A percentile compares a stretch with the other conserved stretches of the same genome.
phyloP scores from a whole-genome alignment of 2,113 vertebrate species.

The Chauna torquata region DNA sequence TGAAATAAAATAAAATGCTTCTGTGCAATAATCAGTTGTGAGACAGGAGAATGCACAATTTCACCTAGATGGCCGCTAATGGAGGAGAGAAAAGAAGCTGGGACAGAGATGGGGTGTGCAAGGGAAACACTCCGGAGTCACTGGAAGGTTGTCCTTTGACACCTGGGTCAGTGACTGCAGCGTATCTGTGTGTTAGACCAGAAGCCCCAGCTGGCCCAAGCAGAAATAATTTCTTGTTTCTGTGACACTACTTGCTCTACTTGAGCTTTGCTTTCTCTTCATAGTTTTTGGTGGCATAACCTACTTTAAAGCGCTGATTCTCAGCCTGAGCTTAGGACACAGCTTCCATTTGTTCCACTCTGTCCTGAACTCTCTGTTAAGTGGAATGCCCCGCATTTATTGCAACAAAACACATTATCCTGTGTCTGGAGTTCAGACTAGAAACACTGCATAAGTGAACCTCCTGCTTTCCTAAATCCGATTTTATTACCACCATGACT shows the following conservation, averaged over 20 bases:
- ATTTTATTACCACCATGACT: background rate
- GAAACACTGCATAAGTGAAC: background rate
- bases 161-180: background rate
- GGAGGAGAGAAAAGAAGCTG: background rate
- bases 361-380: background rate
- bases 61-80: background rate
- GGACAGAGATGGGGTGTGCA: background rate
- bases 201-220: background rate
- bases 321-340: background rate
- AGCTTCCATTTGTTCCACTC: background rate
- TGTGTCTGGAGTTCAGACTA: background rate
- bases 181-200: background rate
- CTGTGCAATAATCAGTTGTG: background rate
- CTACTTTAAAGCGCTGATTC: background rate
- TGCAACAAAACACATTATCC: background rate
- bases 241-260: background rate
- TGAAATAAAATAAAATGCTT: background rate
- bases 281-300: background rate
- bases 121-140: background rate
- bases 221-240: background rate
- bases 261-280: background rate
- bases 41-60: background rate
- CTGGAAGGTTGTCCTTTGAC: background rate
- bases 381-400: background rate
- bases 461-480: background rate